phyloP scores from a whole-genome alignment of 2,888 invertebrate species.

The Acrobasis consociella region DNA sequence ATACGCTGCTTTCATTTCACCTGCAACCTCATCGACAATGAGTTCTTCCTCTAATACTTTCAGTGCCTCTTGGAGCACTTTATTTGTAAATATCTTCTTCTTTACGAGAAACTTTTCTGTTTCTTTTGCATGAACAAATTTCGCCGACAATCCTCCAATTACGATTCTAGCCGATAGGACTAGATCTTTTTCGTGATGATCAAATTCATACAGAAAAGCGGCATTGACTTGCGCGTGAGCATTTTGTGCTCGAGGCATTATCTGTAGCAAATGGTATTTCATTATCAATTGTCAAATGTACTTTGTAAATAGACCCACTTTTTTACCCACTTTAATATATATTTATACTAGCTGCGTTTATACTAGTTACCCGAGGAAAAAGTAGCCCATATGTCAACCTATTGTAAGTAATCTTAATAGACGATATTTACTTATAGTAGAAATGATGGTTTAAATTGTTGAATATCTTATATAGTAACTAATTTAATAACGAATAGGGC shows the following conservation, averaged over 20 bases:
- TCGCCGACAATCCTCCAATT: constrained; percentile 81
- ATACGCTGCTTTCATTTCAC: constrained; percentile 83
- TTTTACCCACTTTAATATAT: too few relatives aligned
- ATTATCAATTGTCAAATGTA: too few relatives aligned
- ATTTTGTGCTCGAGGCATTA: constrained; percentile 88
- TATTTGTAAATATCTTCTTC: constrained; percentile 68
- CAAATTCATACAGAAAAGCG: constrained; percentile 85
- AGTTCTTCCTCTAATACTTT: constrained; percentile 82
- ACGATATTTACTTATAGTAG: too few relatives aligned
- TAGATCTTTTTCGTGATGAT: constrained; percentile 41
- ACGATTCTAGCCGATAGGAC: constrained; percentile 82
- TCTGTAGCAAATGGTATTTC: constrained; percentile 63
- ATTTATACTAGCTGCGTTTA: too few relatives aligned
- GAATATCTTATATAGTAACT: too few relatives aligned
- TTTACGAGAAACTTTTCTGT: constrained; percentile 76
- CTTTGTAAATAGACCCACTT: too few relatives aligned
- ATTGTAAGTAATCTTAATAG: too few relatives aligned
- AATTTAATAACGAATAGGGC: too few relatives aligned
- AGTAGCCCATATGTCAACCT: too few relatives aligned
- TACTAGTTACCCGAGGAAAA: too few relatives aligned
- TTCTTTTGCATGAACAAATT: constrained; percentile 81
- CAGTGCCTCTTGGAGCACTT: constrained; percentile 77
- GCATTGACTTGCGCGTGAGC: constrained; percentile 90
- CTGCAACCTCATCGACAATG: constrained; percentile 79
- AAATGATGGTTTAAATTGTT: too few relatives aligned